Evolutionary conservation across 2,888 invertebrate genomes (phyloP).

Genomic region (Choristoneura rosaceana): DNA sequence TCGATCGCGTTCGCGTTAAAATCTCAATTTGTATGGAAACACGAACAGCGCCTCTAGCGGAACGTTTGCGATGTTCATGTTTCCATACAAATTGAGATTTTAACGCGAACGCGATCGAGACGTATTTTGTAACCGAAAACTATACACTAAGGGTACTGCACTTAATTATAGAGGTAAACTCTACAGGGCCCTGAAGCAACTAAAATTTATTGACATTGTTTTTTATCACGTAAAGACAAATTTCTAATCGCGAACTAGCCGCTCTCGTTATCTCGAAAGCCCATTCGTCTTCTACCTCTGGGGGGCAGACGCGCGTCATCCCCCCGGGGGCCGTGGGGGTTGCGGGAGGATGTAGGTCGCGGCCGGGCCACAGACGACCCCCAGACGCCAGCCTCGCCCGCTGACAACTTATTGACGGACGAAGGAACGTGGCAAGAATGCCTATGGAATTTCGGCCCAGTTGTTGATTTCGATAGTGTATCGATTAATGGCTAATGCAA

Average conservation of each 20-base stretch:
- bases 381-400: conserved; percentile 74
- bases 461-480: conserved; percentile 7
- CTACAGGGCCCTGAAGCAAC: background rate
- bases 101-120: no score
- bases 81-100: no score
- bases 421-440: conserved; percentile 41
- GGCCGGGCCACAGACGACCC: conserved; percentile 81
- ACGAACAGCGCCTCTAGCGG: no score
- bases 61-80: no score
- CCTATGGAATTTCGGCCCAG: conserved; percentile 26
- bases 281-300: conserved; percentile 60
- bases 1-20: no score
- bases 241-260: conserved; percentile 25
- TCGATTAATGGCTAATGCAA: background rate
- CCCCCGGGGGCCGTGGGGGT: conserved; percentile 46
- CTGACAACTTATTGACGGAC: conserved; percentile 47
- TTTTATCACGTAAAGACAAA: conserved; percentile 13
- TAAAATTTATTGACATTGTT: background rate
- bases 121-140: no score
- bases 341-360: conserved; percentile 73
- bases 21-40: no score
- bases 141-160: no score
- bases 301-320: conserved; percentile 61
- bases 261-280: conserved; percentile 56
- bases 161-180: no score